Base-by-base conservation (phyloP, 2,888 invertebrate species). In the Drosophila ochracea region DNA sequence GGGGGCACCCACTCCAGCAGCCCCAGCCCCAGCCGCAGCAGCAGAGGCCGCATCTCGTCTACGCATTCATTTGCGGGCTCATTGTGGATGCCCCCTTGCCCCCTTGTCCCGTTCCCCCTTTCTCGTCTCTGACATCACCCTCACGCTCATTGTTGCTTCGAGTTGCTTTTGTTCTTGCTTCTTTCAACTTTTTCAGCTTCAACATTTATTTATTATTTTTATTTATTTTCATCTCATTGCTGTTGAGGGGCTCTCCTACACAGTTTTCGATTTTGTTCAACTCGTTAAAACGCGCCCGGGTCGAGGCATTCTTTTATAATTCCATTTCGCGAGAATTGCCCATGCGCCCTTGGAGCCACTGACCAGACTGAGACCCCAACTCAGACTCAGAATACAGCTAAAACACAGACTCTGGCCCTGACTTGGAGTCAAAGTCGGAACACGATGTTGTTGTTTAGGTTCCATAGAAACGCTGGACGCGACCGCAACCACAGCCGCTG, bases 271-370 rank as follows among this genome's bases (percentile, higher is more conserved):
- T 84, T 89, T 84, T 83, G 82, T 91, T 88, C 76, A 89, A 91
- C 91, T 91, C 91, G 91, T 91, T 91, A 91, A 91, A 91, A 91
- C 84, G 91, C 87, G 89, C 91, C 90, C 89, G 87, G 69, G 73
- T 79, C 73, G 77, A 77, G 82, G 91, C 90, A 91, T 91, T 91
- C 91, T 89, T 91, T 92, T 91, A 90, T 90, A 91, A 91, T 88
- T 91, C 90, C 88, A 87, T 91, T 91, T 91, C 92, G 89, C 90
- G 87, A 91, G 92, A 92, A 92, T 91, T 82, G 82, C 81, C 79
- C 81, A 76, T 82, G 78, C 80, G 91, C 91, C 91, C 92, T 92
- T 92, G 91, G 86, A 92, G 87, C 91, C 74, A 77, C 52, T 43
- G 74, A 62, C 73, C 69, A 61, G 69, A 33, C 66, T 39, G 39